Base-by-base conservation (phyloP, 2,113 vertebrate genomes). In the Aegithalos caudatus region DNA sequence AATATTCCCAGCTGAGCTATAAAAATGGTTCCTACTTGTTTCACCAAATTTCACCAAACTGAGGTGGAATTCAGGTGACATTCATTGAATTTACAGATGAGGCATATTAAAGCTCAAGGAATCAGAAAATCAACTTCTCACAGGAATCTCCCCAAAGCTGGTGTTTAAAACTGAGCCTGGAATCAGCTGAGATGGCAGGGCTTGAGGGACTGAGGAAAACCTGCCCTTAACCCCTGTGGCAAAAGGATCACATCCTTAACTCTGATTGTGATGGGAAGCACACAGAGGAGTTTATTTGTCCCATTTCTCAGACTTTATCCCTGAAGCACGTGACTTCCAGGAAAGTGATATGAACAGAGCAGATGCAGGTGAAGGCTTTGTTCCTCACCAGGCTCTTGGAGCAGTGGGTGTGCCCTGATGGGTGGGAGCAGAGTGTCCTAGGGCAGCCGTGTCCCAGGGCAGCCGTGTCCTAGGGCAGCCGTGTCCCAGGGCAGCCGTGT, bases 341-440 rank as follows among this genome's bases (percentile, higher is more conserved):
- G 57, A 35, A 58, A 47, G 35, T 5, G 44, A 8, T 14, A 21
- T 0, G 8, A 24, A 14, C 33, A 53, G 12, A 24, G 12, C n/a
- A 35, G 79, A 29, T 50, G 12, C 29, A 48, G 64, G 11, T 4
- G 40, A 18, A 38, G 17, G 60, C 29, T 67, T 21, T 51, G 31
- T 17, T 38, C 27, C 35, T 23, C 42, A 40, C 40, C 40, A 40
- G 40, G 40, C 40, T 40, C 71, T 42, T 25, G 60, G n/a, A 73
- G 56, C 6, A n/a, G 18, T 2, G 20, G 4, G 4, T 50, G 76
- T 62, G 51, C 48, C 45, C 33, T 10, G 17, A 11, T 0, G 0
- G 51, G 27, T 4, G 4, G 79, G 54, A 74, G n/a, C 7, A 1
- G 33, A 17, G 53, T 48, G 64, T 27, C 72, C 14, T 2, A 28